A percentile compares a stretch with the other conserved stretches of the same genome.
phyloP scores from a whole-genome alignment of 2,113 vertebrate species.

The Stomatorhinus ivindoensis region DNA sequence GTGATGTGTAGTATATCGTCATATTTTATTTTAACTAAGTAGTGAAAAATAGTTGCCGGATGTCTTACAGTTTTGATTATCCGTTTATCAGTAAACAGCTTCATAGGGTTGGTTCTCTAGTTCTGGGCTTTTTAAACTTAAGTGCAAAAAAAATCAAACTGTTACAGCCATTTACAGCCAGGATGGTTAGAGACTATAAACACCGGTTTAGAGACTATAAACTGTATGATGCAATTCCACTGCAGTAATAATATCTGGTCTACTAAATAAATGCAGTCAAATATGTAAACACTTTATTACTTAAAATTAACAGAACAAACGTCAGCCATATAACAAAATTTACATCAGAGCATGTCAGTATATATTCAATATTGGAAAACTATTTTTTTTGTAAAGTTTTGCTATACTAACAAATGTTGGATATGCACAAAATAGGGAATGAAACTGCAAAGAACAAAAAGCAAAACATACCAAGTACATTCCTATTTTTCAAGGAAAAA shows the following conservation, averaged over 20 bases:
- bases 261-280: background rate
- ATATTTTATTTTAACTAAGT: background rate
- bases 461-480: background rate
- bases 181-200: background rate
- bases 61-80: background rate
- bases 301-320: conserved; percentile 10
- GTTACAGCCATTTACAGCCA: background rate
- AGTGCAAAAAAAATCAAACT: background rate
- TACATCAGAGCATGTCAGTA: background rate
- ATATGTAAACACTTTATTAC: conserved; percentile 12
- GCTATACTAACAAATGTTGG: background rate
- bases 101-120: background rate
- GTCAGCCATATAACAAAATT: background rate
- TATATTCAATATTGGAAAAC: background rate
- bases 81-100: background rate
- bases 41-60: background rate
- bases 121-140: background rate
- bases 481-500: background rate
- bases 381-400: background rate
- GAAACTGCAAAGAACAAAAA: background rate
- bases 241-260: background rate
- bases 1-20: background rate
- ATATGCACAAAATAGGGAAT: background rate
- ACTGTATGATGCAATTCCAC: background rate
- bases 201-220: background rate